Evolutionary conservation across 2,113 vertebrate genomes (phyloP).

Genomic region (Arvicanthis niloticus): DNA sequence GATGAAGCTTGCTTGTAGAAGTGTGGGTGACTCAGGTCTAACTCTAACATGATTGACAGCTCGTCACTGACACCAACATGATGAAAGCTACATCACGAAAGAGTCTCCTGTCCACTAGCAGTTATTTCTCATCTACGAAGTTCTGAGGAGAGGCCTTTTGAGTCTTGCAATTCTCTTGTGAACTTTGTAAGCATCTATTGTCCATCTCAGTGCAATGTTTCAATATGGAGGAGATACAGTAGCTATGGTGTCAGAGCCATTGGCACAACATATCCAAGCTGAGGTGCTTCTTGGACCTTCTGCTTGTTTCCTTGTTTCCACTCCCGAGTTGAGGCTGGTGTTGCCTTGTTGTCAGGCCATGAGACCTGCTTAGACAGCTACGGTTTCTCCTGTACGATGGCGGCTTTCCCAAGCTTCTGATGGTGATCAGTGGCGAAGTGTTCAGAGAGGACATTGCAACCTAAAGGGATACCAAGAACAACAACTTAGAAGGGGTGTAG

Average conservation of each 20-base stretch:
- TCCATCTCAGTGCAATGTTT: background rate
- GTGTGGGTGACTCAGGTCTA: background rate
- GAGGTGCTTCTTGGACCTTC: rapidly evolving
- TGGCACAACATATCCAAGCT: rapidly evolving
- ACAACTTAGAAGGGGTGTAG: rapidly evolving
- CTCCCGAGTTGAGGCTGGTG: background rate
- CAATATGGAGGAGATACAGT: background rate
- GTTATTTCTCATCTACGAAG: background rate
- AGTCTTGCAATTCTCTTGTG: background rate
- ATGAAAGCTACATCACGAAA: background rate
- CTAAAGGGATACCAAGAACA: background rate
- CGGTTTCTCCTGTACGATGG: background rate
- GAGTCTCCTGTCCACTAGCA: background rate
- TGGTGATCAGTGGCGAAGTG: too few species aligned
- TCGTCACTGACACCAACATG: too few species aligned
- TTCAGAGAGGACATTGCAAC: background rate
- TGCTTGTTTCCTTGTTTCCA: background rate
- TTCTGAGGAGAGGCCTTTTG: background rate
- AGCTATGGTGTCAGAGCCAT: background rate
- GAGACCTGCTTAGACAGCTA: rapidly evolving
- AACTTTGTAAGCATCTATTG: background rate
- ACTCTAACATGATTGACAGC: background rate
- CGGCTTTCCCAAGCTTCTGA: background rate
- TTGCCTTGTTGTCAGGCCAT: background rate
- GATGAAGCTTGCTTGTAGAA: background rate